Percentiles rank a stretch among this genome's conserved stretches.
phyloP scores from a whole-genome alignment of 1,140 invertebrate genomes.

The Aphelinus atriplicis region DNA sequence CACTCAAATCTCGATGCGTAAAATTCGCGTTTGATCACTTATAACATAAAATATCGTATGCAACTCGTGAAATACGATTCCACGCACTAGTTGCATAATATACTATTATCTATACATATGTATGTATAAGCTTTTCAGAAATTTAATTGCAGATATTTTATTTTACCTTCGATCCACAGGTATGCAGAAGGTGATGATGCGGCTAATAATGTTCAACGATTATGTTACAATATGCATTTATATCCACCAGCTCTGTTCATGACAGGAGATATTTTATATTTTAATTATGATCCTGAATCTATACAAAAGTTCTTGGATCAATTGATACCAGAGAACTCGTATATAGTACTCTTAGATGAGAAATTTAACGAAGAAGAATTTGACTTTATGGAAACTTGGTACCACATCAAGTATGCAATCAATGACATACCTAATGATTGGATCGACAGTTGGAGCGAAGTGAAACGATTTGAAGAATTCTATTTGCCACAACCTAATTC shows the following conservation, averaged over 20 bases:
- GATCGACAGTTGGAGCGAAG: slow-evolving; percentile 69
- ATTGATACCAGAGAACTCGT: slow-evolving; percentile 77
- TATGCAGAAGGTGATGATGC: slow-evolving; percentile 76
- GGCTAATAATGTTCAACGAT: slow-evolving; percentile 78
- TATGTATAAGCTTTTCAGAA: too few relatives aligned
- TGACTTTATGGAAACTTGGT: slow-evolving; percentile 73
- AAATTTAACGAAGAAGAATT: slow-evolving; percentile 62
- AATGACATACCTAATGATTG: slow-evolving; percentile 70
- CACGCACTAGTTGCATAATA: too few relatives aligned
- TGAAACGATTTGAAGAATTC: slow-evolving; percentile 68
- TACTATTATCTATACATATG: too few relatives aligned
- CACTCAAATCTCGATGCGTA: too few relatives aligned
- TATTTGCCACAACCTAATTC: slow-evolving; percentile 81
- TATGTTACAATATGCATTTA: slow-evolving; percentile 82
- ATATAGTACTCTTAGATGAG: slow-evolving; percentile 77
- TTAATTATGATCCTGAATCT: slow-evolving; percentile 80
- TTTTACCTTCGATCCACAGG: slow-evolving; percentile 46
- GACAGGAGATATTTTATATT: slow-evolving; percentile 78
- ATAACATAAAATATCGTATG: too few relatives aligned
- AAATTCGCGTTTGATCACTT: too few relatives aligned
- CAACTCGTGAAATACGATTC: too few relatives aligned
- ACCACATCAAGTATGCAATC: slow-evolving; percentile 72
- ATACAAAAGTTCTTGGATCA: slow-evolving; percentile 74
- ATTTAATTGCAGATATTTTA: too few relatives aligned
- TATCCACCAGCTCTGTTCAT: slow-evolving; percentile 82